These are phyloP conservation scores for Sclerodermus sp. DNA, from an alignment of 2,888 invertebrate genomes.

Conservation along the genomic window DNA sequence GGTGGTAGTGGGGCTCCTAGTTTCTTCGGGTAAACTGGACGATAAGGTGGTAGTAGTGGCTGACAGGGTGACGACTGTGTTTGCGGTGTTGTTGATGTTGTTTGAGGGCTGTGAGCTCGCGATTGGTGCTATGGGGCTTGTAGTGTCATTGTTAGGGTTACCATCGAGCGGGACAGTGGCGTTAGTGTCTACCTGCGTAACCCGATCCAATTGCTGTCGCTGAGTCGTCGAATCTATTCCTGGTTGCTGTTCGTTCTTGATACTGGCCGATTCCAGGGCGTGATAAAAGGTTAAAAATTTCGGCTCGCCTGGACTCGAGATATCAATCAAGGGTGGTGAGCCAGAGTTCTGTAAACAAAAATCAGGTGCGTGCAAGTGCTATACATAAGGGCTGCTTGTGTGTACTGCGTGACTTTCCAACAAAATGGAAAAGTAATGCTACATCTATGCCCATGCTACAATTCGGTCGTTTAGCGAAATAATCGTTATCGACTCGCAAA, in stretches of 20 bases:
- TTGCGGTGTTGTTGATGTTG: conserved; percentile 23
- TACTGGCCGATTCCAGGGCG: conserved; percentile 49
- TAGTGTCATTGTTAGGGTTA: conserved; percentile 55
- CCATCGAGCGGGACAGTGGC: conserved; percentile 43
- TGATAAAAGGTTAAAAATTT: conserved; percentile 51
- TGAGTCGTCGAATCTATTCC: conserved; percentile 20
- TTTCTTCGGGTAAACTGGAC: neutral
- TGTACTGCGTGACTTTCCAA: too few species aligned
- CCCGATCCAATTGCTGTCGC: conserved; percentile 39
- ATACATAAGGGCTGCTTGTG: conserved; percentile 17
- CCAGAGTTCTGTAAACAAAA: conserved; percentile 51
- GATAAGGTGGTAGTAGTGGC: conserved; percentile 4
- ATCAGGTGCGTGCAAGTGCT: conserved; percentile 35
- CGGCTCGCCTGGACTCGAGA: conserved; percentile 50
- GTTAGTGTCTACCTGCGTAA: conserved; percentile 49
- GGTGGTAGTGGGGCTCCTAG: neutral
- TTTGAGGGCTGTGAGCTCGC: conserved; percentile 36
- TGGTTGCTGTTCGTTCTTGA: conserved; percentile 48
- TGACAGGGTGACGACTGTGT: neutral
- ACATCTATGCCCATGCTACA: too few species aligned
- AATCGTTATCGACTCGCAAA: neutral
- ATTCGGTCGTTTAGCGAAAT: too few species aligned
- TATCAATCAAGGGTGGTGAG: conserved; percentile 37
- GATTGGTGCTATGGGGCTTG: conserved; percentile 36
- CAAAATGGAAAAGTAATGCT: too few species aligned